Evolutionary conservation across 1,140 invertebrate species (phyloP).

Genomic region (Popillia japonica): DNA sequence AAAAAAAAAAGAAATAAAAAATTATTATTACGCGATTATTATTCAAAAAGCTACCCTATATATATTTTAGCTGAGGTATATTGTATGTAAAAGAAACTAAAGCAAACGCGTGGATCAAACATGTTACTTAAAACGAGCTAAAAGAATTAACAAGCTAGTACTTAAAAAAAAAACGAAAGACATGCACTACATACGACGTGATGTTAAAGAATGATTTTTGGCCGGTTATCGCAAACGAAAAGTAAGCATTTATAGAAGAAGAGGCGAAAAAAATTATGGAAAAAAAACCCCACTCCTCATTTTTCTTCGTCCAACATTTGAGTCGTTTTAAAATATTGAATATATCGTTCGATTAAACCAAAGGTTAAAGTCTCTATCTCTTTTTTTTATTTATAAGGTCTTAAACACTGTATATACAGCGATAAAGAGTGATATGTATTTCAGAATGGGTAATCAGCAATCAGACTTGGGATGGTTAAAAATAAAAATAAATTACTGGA

Average conservation of each 20-base stretch:
- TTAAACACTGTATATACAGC: not conserved
- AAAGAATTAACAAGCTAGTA: not conserved
- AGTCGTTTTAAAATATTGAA: not conserved
- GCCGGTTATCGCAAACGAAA: not conserved
- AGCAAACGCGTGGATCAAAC: not conserved
- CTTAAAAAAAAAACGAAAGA: not conserved
- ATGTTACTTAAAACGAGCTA: not conserved
- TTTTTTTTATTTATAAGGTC: no score
- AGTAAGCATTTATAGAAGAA: not conserved
- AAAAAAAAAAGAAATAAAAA: constrained; percentile 56
- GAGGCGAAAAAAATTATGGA: not conserved
- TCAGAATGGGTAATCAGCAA: no score
- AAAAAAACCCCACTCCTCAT: not conserved
- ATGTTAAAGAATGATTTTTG: not conserved
- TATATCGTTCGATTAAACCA: constrained; percentile 12
- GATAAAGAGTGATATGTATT: no score
- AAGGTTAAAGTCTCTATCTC: constrained; percentile 14
- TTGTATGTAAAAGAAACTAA: no score
- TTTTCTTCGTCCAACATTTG: not conserved
- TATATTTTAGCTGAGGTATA: not conserved
- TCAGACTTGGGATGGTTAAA: not conserved
- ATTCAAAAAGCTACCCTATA: not conserved
- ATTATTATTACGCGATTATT: not conserved
- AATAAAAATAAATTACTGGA: no score
- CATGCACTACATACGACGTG: not conserved